These are phyloP conservation scores for Tichodroma muraria DNA, from an alignment of 2,113 vertebrate species.

Conservation along the genomic window DNA sequence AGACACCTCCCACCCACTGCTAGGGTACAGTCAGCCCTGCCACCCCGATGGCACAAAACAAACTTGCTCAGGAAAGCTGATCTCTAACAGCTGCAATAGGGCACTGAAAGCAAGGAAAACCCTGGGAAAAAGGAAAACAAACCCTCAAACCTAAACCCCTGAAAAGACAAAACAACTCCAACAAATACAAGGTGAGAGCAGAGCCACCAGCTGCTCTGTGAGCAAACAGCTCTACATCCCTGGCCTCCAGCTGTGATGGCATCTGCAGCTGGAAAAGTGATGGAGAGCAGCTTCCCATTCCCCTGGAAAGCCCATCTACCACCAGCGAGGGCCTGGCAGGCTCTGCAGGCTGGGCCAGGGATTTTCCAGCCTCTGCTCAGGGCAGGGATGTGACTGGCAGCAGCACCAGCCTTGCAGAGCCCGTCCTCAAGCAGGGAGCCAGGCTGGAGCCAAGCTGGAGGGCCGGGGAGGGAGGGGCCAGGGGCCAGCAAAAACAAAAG, in stretches of 20 bases:
- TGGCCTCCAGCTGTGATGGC: background rate
- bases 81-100: background rate
- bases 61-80: background rate
- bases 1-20: background rate
- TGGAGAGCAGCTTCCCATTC: background rate
- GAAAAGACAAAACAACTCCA: background rate
- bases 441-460: background rate
- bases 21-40: background rate
- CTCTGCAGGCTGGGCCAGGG: background rate
- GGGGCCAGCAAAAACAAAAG: background rate
- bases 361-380: background rate
- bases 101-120: background rate
- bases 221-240: background rate
- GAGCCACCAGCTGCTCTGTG: background rate
- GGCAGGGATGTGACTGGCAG: background rate
- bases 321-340: background rate
- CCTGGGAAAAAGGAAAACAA: background rate
- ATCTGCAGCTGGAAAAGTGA: background rate
- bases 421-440: rapidly evolving
- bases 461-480: background rate
- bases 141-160: background rate
- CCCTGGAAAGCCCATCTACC: background rate
- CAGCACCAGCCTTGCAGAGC: background rate
- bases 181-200: background rate
- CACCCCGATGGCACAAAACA: background rate